Conservation (phyloP, 2,888 invertebrate genomes). For the Lithosia quadra region DNA sequence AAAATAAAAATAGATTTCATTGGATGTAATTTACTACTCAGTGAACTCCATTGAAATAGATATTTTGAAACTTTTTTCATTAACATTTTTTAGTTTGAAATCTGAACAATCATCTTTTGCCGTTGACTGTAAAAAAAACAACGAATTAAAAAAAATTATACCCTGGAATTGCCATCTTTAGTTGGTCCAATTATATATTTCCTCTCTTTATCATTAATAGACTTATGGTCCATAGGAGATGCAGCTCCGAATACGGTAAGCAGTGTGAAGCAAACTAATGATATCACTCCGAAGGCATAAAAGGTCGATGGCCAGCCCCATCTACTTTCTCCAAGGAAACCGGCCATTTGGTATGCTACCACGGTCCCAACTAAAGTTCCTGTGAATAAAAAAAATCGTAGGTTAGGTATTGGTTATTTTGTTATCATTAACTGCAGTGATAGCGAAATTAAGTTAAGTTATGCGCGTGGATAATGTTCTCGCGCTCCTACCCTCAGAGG, state of each 20-base stretch:
- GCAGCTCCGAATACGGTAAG: conserved; percentile 79
- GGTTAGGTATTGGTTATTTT: too few relatives aligned
- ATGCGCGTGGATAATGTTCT: too few relatives aligned
- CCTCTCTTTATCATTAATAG: conserved; percentile 78
- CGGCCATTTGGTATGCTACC: conserved; percentile 87
- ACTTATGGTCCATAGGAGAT: conserved; percentile 75
- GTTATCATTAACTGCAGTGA: too few relatives aligned
- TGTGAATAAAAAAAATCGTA: conserved; percentile 56
- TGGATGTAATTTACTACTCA: too few relatives aligned
- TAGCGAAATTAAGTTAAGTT: too few relatives aligned
- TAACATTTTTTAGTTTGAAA: too few relatives aligned
- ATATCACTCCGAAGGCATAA: conserved; percentile 85
- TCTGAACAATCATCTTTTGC: too few relatives aligned
- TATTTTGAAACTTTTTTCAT: too few relatives aligned
- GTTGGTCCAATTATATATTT: conserved; percentile 71
- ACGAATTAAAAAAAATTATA: conserved; percentile 15
- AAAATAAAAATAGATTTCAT: not conserved
- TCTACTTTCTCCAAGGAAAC: conserved; percentile 83
- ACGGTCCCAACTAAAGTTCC: conserved; percentile 90
- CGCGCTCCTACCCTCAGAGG: too few relatives aligned
- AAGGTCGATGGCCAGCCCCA: conserved; percentile 89
- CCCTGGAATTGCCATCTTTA: conserved; percentile 50
- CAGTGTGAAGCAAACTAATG: conserved; percentile 78
- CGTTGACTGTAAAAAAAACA: not conserved
- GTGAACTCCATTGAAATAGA: too few relatives aligned